phyloP scores from a whole-genome alignment of 2,888 invertebrate genomes.

The Dimorphilus gyrociliatus region DNA sequence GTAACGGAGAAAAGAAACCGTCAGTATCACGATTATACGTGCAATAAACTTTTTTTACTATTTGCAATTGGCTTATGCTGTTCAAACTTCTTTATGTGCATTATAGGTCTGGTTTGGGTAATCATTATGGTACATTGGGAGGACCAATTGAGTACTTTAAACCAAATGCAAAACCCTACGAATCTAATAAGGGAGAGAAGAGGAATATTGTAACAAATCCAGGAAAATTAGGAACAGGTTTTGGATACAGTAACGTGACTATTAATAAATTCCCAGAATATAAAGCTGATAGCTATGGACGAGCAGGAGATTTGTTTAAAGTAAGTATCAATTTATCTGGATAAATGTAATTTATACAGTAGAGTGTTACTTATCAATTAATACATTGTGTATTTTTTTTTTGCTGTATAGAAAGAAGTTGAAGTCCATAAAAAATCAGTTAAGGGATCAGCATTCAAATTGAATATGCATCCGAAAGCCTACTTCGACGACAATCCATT shows the following conservation, averaged over 20 bases:
- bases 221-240: slow-evolving; percentile 36
- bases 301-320: slow-evolving; percentile 21
- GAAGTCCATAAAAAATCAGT: slow-evolving; percentile 22
- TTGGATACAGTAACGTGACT: slow-evolving; percentile 32
- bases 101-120: slow-evolving; percentile 25
- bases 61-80: no score
- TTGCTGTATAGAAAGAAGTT: slow-evolving; percentile 21
- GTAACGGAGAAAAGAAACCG: slow-evolving; percentile 31
- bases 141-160: slow-evolving; percentile 29
- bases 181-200: slow-evolving; percentile 17
- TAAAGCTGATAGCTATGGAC: slow-evolving; percentile 25
- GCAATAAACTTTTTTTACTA: no score
- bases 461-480: slow-evolving; percentile 31
- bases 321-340: slow-evolving; percentile 14
- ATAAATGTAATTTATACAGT: neutral
- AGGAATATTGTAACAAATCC: slow-evolving; percentile 36
- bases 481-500: slow-evolving; percentile 35
- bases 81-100: no score
- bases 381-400: neutral
- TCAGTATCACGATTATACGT: slow-evolving; percentile 12
- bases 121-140: slow-evolving; percentile 32
- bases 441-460: slow-evolving; percentile 31
- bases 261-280: slow-evolving; percentile 29
- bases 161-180: slow-evolving; percentile 16
- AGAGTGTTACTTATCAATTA: neutral